These are phyloP conservation scores for Drosophila santomea DNA, from an alignment of 1,140 invertebrate species.

Conservation along the genomic window DNA sequence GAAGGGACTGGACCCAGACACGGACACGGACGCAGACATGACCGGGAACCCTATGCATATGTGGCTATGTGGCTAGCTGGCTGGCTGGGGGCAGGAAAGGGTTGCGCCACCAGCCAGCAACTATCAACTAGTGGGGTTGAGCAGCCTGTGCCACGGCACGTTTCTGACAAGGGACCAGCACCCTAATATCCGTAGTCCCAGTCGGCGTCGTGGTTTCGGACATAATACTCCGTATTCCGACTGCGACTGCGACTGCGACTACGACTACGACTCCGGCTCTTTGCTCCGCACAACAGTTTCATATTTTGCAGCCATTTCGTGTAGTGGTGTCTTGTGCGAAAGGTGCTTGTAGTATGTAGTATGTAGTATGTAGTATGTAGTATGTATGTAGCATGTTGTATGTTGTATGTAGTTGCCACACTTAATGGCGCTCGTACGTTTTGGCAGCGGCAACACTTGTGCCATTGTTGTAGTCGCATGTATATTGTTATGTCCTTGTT, in stretches of 20 bases:
- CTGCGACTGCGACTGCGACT: constrained; percentile 7
- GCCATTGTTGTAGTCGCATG: constrained; percentile 26
- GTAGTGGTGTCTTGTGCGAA: constrained; percentile 35
- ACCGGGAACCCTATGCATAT: constrained; percentile 39
- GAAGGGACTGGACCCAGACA: background rate
- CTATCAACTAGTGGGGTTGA: constrained; percentile 9
- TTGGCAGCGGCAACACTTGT: constrained; percentile 42
- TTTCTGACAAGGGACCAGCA: constrained; percentile 2
- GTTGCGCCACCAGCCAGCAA: constrained; percentile 10
- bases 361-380: constrained; percentile 29
- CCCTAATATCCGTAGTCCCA: constrained; percentile 7
- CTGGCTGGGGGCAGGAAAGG: background rate
- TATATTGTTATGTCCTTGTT: constrained; percentile 50
- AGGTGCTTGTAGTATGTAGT: constrained; percentile 23
- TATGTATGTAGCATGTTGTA: constrained; percentile 17
- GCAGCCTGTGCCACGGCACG: constrained; percentile 23
- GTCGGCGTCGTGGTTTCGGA: constrained; percentile 40
- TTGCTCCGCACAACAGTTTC: constrained; percentile 26
- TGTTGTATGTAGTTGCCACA: constrained; percentile 46
- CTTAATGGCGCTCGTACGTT: constrained; percentile 54
- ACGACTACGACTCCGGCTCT: constrained; percentile 4
- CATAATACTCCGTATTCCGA: constrained; percentile 33
- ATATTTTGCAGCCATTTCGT: constrained; percentile 57
- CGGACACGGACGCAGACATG: constrained; percentile 24
- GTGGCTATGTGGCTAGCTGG: background rate